Percentiles rank a stretch among this genome's conserved stretches.
These are phyloP conservation scores for Terebella lapidaria DNA, from an alignment of 2,888 invertebrate species.

Conservation along the genomic window DNA sequence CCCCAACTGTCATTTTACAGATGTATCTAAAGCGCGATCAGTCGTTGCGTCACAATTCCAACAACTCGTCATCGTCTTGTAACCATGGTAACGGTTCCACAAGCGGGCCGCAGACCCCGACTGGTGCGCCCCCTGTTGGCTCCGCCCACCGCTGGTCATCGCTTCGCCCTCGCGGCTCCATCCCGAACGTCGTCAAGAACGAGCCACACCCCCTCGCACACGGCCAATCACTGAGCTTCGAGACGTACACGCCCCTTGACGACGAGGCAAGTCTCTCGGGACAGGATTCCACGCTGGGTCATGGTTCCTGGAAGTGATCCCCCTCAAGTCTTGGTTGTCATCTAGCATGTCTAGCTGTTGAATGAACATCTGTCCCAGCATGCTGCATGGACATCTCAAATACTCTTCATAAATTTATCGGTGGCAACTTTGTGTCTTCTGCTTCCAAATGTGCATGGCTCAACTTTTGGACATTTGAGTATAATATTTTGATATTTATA, in stretches of 20 bases:
- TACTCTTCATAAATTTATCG: too few species aligned
- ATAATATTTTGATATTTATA: too few species aligned
- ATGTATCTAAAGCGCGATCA: constrained; percentile 2
- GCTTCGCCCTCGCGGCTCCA: constrained; percentile 5
- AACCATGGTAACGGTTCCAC: neutral
- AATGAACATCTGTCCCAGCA: too few species aligned
- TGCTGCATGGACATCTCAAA: too few species aligned
- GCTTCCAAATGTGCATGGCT: too few species aligned
- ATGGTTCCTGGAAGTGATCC: too few species aligned
- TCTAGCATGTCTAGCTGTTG: too few species aligned
- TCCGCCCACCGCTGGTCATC: constrained; percentile 9
- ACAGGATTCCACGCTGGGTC: too few species aligned
- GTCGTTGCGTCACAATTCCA: neutral
- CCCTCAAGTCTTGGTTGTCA: too few species aligned
- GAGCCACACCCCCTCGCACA: constrained; percentile 11
- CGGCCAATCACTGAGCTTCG: neutral
- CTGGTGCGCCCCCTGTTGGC: neutral
- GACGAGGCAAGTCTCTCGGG: neutral
- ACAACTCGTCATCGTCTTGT: neutral
- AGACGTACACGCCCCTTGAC: neutral
- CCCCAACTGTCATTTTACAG: too few species aligned
- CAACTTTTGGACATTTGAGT: too few species aligned
- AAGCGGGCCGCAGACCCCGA: neutral
- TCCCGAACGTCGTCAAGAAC: constrained; percentile 1
- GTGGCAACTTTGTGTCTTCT: too few species aligned